Evolutionary conservation across 2,113 vertebrate species (phyloP).

Genomic region (Toxotes jaculatrix): DNA sequence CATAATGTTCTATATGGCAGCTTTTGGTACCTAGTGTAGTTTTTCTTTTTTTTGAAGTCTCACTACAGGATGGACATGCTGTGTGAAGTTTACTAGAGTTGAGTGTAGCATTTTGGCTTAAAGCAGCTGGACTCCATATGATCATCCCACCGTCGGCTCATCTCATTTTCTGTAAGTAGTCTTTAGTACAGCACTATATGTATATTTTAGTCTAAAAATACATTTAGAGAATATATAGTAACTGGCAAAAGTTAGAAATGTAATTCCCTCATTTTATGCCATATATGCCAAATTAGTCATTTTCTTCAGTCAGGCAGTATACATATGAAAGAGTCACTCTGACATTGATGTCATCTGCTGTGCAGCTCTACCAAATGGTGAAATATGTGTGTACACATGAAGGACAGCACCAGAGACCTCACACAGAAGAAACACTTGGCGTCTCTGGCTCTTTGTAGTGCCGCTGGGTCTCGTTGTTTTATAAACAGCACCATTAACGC

Average conservation of each 20-base stretch:
- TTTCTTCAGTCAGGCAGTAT: neutral
- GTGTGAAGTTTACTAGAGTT: slow-evolving; percentile 26
- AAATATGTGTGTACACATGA: slow-evolving; percentile 50
- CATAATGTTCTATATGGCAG: slow-evolving; percentile 62
- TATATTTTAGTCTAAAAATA: neutral
- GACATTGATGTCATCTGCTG: slow-evolving; percentile 75
- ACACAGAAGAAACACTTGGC: slow-evolving; percentile 69
- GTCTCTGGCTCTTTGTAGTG: slow-evolving; percentile 68
- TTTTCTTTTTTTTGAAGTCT: slow-evolving; percentile 43
- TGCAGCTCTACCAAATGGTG: slow-evolving; percentile 70
- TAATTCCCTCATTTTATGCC: neutral
- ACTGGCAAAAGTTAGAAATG: neutral
- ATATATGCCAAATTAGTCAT: slow-evolving; percentile 1
- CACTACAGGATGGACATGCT: slow-evolving; percentile 48
- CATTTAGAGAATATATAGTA: neutral
- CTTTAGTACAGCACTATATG: neutral
- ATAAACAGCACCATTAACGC: slow-evolving; percentile 79
- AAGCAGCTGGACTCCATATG: slow-evolving; percentile 48
- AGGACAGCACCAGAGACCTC: slow-evolving; percentile 68
- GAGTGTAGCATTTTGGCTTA: slow-evolving; percentile 38
- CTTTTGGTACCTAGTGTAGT: slow-evolving; percentile 56
- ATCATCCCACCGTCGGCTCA: slow-evolving; percentile 23
- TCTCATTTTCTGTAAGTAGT: neutral
- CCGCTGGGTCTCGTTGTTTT: slow-evolving; percentile 60
- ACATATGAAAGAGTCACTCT: slow-evolving; percentile 38